Conservation (phyloP, 1,140 invertebrate genomes). For the Neuroterus valhalla region DNA sequence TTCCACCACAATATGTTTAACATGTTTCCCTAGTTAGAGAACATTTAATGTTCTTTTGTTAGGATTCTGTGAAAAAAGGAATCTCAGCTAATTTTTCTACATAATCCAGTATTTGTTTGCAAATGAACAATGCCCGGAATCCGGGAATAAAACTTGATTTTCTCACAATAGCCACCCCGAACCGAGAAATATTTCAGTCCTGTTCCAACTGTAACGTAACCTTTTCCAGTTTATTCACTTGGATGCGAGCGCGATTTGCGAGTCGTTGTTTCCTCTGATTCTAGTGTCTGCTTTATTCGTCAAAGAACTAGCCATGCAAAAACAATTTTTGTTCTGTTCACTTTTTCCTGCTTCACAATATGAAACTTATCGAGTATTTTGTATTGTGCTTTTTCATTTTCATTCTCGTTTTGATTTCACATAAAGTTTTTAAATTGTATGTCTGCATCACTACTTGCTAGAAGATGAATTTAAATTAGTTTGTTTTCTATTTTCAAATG, state of each 20-base stretch:
- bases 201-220: background rate
- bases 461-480: too few species aligned
- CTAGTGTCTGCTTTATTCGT: background rate
- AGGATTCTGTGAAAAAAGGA: background rate
- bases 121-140: conserved; percentile 6
- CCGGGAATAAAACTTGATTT: background rate
- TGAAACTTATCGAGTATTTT: too few species aligned
- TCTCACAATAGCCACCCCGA: background rate
- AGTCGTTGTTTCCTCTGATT: background rate
- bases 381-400: too few species aligned
- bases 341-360: too few species aligned
- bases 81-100: background rate
- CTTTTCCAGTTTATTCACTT: conserved; percentile 8
- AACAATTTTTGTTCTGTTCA: too few species aligned
- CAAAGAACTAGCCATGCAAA: background rate
- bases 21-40: background rate
- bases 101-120: background rate
- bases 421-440: too few species aligned
- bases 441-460: too few species aligned
- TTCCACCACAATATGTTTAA: background rate
- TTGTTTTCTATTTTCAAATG: too few species aligned
- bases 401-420: too few species aligned
- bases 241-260: background rate
- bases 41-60: background rate
- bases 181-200: background rate